Percentiles rank a stretch among this genome's conserved stretches.
These are phyloP conservation scores for Metacarcinus magister DNA, from an alignment of 2,888 invertebrate genomes.

Conservation along the genomic window DNA sequence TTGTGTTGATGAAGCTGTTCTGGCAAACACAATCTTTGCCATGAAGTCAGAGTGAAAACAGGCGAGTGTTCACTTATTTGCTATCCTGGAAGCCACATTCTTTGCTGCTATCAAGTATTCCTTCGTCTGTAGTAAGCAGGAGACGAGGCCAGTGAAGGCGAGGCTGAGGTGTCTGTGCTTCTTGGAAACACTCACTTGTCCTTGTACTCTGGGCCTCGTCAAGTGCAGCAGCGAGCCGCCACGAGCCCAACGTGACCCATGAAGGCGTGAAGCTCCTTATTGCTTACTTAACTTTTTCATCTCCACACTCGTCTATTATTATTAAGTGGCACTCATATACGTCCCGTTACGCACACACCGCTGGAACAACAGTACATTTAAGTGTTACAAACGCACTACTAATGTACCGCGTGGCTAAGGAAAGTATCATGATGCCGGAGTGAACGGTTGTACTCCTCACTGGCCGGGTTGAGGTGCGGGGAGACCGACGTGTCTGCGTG, in stretches of 20 bases:
- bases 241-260: not conserved
- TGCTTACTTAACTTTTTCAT: not conserved
- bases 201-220: not conserved
- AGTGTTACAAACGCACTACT: not conserved
- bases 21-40: not conserved
- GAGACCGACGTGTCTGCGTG: not conserved
- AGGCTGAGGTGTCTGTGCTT: not conserved
- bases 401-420: not conserved
- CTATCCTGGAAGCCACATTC: not conserved
- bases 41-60: not conserved
- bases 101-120: not conserved
- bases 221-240: not conserved
- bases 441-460: not conserved
- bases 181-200: not conserved
- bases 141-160: not conserved
- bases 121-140: not conserved
- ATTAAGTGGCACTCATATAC: not conserved
- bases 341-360: not conserved
- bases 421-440: not conserved
- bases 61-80: not conserved
- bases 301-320: not conserved
- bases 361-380: not conserved
- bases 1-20: not conserved
- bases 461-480: not conserved
- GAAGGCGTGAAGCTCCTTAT: not conserved